Evolutionary conservation across 2,797 vertebrate genomes (phyloP), one percentile per base, ranked within the genome.

Genomic region (Pteronotus mesoamericanus): DNA sequence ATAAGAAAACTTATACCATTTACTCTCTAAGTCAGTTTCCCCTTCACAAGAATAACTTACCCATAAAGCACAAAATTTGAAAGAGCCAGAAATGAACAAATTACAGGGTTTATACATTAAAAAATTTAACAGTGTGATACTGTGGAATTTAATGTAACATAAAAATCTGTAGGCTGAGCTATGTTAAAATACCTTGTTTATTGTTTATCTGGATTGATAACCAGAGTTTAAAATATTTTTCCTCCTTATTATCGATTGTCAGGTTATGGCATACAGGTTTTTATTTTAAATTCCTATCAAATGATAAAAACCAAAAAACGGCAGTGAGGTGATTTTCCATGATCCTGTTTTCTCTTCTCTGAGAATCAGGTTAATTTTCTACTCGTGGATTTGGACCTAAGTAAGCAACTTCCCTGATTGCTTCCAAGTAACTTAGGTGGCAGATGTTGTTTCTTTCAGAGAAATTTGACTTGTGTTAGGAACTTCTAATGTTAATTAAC

Each of bases 371-470:
- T 71, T 88, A 89, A 61, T 95, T 39, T 34, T 94, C 46, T 97
- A 86, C 92, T 91, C 94, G 94, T 96, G 66, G 78, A 95, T 83
- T 89, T 48, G 16, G 95, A 61, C 78, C 72, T 15, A 95, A 83
- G 69, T 95, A 96, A 96, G 66, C 91, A 92, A 91, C 88, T 91
- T 96, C 44, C 61, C 55, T 77, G 44, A 51, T 51, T 89, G 53
- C 9, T 39, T 93, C 16, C 61, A 37, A 79, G 34, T 91, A 97
- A 92, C 83, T 89, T 69, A 26, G 68, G 57, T 46, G 61, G 39
- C 84, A 86, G 66, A 79, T n/a, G 64, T 59, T 37, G 44, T 98
- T 95, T 98, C 87, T 94, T 97, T 95, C 78, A 94, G 86, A 94
- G 18, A 64, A 69, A 91, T 96, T 94, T 87, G 48, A 48, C 95